Conservation (phyloP, 2,113 vertebrate species). For the Turdus rufiventris region DNA sequence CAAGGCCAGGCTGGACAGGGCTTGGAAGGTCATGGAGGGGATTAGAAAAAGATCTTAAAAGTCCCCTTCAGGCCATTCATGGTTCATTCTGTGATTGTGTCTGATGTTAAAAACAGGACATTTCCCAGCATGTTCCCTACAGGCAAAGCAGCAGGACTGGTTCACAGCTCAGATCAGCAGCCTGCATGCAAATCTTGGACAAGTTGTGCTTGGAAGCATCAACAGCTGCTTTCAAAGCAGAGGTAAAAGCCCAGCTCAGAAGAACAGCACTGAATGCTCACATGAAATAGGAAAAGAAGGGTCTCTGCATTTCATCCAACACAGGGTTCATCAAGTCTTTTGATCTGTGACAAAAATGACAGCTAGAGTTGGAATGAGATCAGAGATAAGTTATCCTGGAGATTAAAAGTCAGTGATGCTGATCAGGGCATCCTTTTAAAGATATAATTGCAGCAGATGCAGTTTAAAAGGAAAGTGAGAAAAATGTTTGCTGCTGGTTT, state of each 20-base stretch:
- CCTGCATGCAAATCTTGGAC: neutral
- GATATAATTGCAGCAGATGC: neutral
- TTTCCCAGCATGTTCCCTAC: neutral
- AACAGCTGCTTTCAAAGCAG: neutral
- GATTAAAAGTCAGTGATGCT: neutral
- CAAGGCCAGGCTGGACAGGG: neutral
- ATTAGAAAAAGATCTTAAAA: too few species aligned
- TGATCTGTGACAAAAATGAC: neutral
- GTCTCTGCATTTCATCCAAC: neutral
- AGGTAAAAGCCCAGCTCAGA: neutral
- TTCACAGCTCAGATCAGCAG: neutral
- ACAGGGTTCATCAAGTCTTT: neutral
- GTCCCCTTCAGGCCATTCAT: neutral
- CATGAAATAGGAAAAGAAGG: neutral
- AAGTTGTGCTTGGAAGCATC: neutral
- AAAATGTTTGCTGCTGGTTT: neutral
- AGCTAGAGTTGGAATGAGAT: neutral
- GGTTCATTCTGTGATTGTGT: neutral
- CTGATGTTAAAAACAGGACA: neutral
- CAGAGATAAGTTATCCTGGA: neutral
- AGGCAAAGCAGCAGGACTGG: neutral
- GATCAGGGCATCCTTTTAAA: neutral
- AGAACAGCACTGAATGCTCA: neutral
- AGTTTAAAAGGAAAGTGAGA: neutral
- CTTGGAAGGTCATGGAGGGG: neutral